A percentile compares a stretch with the other conserved stretches of the same genome.
These are phyloP conservation scores for Odontamblyopus lacepedii DNA, from an alignment of 2,797 vertebrate genomes.

Conservation along the genomic window DNA sequence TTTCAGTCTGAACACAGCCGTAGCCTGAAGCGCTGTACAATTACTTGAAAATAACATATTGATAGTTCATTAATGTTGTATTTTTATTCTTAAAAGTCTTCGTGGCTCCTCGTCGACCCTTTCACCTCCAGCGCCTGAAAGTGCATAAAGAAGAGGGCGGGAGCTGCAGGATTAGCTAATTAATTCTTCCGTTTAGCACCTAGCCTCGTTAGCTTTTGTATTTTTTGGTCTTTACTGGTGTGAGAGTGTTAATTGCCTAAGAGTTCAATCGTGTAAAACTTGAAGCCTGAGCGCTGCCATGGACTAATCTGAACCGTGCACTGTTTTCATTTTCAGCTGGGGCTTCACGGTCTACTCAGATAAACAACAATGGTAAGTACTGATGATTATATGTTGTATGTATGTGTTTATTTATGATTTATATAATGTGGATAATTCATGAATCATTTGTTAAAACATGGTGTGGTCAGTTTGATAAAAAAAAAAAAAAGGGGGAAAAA, in stretches of 20 bases:
- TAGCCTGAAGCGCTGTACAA: neutral
- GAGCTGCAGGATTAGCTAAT: slow-evolving; percentile 26
- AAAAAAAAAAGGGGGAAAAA: too few relatives aligned
- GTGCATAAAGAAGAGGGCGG: slow-evolving; percentile 43
- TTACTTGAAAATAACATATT: neutral
- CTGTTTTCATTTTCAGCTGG: slow-evolving; percentile 79
- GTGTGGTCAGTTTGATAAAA: too few relatives aligned
- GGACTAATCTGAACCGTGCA: slow-evolving; percentile 22
- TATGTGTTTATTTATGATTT: neutral
- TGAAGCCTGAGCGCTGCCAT: neutral
- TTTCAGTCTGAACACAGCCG: neutral
- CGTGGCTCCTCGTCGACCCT: slow-evolving; percentile 12
- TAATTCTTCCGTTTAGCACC: slow-evolving; percentile 36
- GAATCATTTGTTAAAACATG: too few relatives aligned
- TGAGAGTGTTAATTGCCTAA: neutral
- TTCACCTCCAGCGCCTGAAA: slow-evolving; percentile 35
- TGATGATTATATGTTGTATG: neutral
- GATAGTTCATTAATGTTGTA: neutral
- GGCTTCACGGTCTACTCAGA: slow-evolving; percentile 89
- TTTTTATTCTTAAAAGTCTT: slow-evolving; percentile 21
- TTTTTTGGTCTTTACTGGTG: neutral
- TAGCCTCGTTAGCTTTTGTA: slow-evolving; percentile 23
- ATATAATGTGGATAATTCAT: too few relatives aligned
- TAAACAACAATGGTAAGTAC: slow-evolving; percentile 93
- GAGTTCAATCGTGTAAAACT: slow-evolving; percentile 6